These are phyloP conservation scores for Thermophis baileyi DNA, from an alignment of 2,113 vertebrate species.

Conservation along the genomic window DNA sequence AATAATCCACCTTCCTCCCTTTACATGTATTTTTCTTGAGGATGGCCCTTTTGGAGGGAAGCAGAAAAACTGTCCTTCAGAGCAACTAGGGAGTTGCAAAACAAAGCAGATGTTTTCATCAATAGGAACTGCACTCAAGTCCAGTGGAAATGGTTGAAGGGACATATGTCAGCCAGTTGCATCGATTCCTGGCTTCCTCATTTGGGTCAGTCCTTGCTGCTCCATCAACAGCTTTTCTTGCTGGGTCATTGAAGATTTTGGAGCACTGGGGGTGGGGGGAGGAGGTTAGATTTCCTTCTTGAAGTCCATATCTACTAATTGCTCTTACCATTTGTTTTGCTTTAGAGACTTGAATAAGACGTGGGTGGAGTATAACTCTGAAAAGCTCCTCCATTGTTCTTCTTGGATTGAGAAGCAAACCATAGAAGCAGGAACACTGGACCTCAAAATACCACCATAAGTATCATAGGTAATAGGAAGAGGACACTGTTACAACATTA, in stretches of 20 bases:
- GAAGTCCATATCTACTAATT: not conserved
- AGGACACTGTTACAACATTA: not conserved
- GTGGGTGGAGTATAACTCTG: not conserved
- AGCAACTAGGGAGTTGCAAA: not conserved
- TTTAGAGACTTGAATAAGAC: not conserved
- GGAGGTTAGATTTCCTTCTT: not conserved
- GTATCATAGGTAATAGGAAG: not conserved
- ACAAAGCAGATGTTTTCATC: not conserved
- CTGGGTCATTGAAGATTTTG: not conserved
- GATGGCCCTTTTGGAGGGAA: not conserved
- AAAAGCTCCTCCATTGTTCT: not conserved
- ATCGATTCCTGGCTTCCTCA: not conserved
- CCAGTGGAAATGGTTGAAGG: not conserved
- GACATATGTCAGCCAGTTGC: not conserved
- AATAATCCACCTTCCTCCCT: not conserved
- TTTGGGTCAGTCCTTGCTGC: not conserved
- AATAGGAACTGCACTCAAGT: not conserved
- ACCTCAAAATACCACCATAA: not conserved
- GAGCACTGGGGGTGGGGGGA: not conserved
- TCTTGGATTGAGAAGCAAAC: not conserved
- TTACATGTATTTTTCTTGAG: not conserved
- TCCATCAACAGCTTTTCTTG: not conserved
- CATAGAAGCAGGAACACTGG: not conserved
- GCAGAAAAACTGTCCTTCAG: not conserved
- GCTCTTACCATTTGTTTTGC: not conserved